Evolutionary conservation across 2,113 vertebrate species (phyloP).

Genomic region (Indri indri): DNA sequence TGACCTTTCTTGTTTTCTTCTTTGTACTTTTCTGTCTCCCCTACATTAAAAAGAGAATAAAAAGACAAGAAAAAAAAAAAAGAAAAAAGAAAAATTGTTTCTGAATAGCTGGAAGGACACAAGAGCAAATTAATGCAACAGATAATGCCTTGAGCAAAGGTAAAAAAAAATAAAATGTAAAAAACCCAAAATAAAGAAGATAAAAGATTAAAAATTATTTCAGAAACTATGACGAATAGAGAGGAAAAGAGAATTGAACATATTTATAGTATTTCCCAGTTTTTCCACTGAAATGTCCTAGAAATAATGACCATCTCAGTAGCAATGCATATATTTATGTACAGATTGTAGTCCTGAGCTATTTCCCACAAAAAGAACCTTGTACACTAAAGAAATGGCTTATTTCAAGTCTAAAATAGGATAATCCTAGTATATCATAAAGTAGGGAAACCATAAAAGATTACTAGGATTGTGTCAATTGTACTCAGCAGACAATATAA

Average conservation of each 20-base stretch:
- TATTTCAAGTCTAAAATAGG: not conserved
- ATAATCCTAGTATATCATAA: not conserved
- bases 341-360: not conserved
- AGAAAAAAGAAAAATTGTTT: not conserved
- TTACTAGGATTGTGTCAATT: not conserved
- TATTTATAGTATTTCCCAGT: not conserved
- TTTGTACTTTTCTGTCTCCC: not conserved
- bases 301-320: not conserved
- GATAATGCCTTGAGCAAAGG: not conserved
- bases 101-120: not conserved
- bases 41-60: not conserved
- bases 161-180: not conserved
- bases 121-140: not conserved
- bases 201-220: not conserved
- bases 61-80: not conserved
- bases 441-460: not conserved
- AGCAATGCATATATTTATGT: no score
- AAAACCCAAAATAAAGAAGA: not conserved
- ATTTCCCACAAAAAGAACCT: not conserved
- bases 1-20: not conserved
- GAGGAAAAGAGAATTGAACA: not conserved
- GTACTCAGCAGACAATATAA: not conserved
- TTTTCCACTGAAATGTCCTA: not conserved
- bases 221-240: not conserved
- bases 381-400: not conserved